A percentile compares a stretch with the other conserved stretches of the same genome.
Evolutionary conservation across 2,797 vertebrate species (phyloP).

Genomic region (Oreonectes daqikongensis): DNA sequence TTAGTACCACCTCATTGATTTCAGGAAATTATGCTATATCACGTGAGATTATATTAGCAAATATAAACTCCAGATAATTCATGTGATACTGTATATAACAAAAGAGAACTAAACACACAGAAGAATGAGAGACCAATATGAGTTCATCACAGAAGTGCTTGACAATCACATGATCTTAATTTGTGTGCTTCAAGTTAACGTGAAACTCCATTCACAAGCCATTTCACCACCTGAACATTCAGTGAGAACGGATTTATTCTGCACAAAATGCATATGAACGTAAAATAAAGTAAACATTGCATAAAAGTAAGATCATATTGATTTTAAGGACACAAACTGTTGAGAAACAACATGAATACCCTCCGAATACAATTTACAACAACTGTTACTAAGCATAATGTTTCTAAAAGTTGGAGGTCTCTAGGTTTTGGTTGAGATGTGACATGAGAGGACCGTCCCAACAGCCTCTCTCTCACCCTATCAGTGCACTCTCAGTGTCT

Average conservation of each 20-base stretch:
- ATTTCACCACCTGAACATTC: not conserved
- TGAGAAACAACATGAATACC: too few species aligned
- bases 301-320: not conserved
- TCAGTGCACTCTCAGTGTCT: slow-evolving; percentile 17
- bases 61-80: slow-evolving; percentile 55
- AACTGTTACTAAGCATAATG: not conserved
- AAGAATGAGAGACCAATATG: not conserved
- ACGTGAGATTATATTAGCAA: slow-evolving; percentile 55
- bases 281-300: too few species aligned
- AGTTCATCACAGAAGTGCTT: too few species aligned
- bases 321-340: too few species aligned
- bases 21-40: slow-evolving; percentile 53
- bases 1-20: slow-evolving; percentile 60
- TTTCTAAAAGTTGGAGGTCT: not conserved
- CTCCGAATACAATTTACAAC: not conserved
- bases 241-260: not conserved
- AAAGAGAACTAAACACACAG: not conserved
- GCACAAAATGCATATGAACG: not conserved
- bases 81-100: slow-evolving; percentile 48
- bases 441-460: not conserved
- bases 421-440: not conserved
- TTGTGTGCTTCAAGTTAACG: not conserved
- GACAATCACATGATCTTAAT: not conserved
- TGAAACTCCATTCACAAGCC: not conserved
- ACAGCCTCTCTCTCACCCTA: not conserved